Conservation (phyloP, 2,797 vertebrate species). For the Serranus cabrilla region DNA sequence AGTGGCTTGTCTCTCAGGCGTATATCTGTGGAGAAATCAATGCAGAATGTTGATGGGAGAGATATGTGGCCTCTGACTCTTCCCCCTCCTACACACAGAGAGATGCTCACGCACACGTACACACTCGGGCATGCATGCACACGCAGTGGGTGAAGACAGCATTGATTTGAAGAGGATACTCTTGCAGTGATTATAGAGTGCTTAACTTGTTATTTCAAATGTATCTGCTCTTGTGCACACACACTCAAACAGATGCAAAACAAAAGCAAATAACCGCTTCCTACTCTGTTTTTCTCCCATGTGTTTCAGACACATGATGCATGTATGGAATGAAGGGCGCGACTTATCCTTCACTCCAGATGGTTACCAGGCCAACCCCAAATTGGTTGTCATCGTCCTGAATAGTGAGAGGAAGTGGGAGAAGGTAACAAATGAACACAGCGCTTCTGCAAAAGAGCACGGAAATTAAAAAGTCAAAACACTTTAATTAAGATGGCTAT, state of each 20-base stretch:
- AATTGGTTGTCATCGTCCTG: conserved; percentile 94
- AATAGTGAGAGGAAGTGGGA: conserved; percentile 96
- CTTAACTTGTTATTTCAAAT: conserved; percentile 75
- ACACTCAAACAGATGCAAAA: conserved; percentile 48
- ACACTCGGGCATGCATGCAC: conserved; percentile 42
- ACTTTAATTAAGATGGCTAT: conserved; percentile 18
- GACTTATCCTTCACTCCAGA: conserved; percentile 97
- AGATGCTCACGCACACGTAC: conserved; percentile 41
- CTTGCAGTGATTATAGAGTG: conserved; percentile 73
- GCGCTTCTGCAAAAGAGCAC: conserved; percentile 19
- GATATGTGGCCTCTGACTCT: conserved; percentile 79
- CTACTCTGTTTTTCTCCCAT: conserved; percentile 19
- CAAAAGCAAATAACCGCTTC: conserved; percentile 51
- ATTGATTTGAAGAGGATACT: conserved; percentile 77
- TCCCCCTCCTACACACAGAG: conserved; percentile 74
- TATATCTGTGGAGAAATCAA: conserved; percentile 79
- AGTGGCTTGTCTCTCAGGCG: conserved; percentile 70
- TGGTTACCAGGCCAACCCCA: conserved; percentile 97
- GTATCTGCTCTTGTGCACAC: conserved; percentile 59
- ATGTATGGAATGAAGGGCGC: conserved; percentile 93
- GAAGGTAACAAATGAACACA: conserved; percentile 86
- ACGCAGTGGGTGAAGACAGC: conserved; percentile 65
- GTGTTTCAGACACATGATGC: conserved; percentile 95
- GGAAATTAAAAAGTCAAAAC: conserved; percentile 48
- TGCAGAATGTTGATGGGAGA: conserved; percentile 80